Percentiles rank a stretch among this genome's conserved stretches.
Conservation (phyloP, 2,888 invertebrate species). For the Tillus elongatus region DNA sequence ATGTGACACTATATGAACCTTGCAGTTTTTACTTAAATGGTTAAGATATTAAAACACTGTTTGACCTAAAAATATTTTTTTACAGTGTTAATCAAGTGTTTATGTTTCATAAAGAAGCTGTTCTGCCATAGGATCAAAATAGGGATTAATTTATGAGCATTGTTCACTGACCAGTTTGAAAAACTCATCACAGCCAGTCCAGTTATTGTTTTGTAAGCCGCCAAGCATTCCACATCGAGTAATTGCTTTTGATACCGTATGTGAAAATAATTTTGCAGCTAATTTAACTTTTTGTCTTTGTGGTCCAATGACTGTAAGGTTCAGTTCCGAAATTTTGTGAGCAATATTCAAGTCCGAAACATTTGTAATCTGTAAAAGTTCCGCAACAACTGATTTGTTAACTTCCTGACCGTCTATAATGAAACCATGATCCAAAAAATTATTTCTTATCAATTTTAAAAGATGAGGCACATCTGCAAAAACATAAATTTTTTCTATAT, state of each 20-base stretch:
- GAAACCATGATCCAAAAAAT: constrained; percentile 21
- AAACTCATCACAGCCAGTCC: neutral
- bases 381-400: neutral
- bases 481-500: constrained; percentile 15
- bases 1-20: too few species aligned
- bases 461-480: constrained; percentile 23
- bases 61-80: too few species aligned
- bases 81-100: too few species aligned
- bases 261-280: constrained; percentile 1
- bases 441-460: constrained; percentile 20
- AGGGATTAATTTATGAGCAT: too few species aligned
- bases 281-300: neutral
- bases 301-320: neutral
- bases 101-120: too few species aligned
- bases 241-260: neutral
- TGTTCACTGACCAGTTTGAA: too few species aligned
- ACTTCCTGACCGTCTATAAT: constrained; percentile 15
- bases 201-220: neutral
- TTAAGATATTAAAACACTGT: too few species aligned
- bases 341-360: neutral
- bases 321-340: neutral
- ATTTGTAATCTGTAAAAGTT: neutral
- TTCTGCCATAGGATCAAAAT: too few species aligned
- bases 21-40: too few species aligned
- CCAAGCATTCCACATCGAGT: neutral